Evolutionary conservation across 2,888 invertebrate species (phyloP), one percentile per base, ranked within the genome.

Genomic region (Coenonympha arcania): DNA sequence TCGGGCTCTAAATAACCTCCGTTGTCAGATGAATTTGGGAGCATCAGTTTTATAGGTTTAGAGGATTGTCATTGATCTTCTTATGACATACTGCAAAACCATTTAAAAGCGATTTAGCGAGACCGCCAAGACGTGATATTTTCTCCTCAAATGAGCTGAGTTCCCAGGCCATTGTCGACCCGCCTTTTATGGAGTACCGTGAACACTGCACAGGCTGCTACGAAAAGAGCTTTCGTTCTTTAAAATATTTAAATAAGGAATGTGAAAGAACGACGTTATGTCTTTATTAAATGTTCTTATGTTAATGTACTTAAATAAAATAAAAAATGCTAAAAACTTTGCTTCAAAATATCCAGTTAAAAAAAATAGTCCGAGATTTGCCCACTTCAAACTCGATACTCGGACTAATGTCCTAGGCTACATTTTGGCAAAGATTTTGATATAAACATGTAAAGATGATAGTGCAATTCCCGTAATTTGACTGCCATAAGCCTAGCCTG

Each of bases 151-250:
- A 86, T 85, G 85, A 86, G 84, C 79, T 69, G 66, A 70, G 85
- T 86, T 86, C 85, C 83, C 85, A 85, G 70, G 77, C 76, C 73
- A 85, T 86, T 86, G 85, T 85, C 73, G 79, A 77, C 65, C 60
- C 68, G 68, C 84, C 85, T 76, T 85, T 74, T 83, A 84, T 68
- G 82, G 85, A 66, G 66, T 65, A 58, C 60, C 60, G 61, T 62
- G 66, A 65, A 58, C 60, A 59, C 61, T 62, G 68, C 76, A 82
- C 81, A 81, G 84, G 79, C 73, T 69, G 82, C 71, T 79, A 73
- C 66, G 65, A 76, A 75, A 80, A 72, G 71, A 73, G 68, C 69
- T 64, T 66, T 58, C 51, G 53, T 54, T 36, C 52, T 36, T 52
- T 24, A 43, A 59, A 52, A 55, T 47, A 52, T 54, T 50, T 55